Conservation (phyloP, 2,113 vertebrate genomes). For the Machaerirhynchus nigripectus region DNA sequence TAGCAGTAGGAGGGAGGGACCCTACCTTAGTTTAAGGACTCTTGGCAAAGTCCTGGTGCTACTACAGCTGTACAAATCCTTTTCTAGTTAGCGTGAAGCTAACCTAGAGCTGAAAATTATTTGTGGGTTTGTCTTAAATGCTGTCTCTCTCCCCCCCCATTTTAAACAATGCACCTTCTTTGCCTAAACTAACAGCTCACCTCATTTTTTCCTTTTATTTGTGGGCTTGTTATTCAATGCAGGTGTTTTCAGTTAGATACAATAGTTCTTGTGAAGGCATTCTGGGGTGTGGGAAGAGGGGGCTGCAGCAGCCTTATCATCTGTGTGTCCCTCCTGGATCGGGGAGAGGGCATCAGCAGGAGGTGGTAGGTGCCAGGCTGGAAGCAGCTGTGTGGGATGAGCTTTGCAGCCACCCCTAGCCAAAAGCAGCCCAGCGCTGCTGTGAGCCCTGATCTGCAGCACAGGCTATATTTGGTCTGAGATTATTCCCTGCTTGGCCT, state of each 20-base stretch:
- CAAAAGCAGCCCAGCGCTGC: background rate
- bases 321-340: accelerated
- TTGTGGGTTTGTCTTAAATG: background rate
- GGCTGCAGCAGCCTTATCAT: background rate
- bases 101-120: background rate
- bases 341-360: background rate
- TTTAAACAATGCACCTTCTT: background rate
- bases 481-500: constrained; percentile 27
- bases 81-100: background rate
- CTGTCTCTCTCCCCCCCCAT: accelerated
- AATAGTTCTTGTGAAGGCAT: background rate
- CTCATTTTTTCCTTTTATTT: background rate
- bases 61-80: background rate
- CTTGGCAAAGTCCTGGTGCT: background rate
- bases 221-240: background rate
- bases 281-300: background rate
- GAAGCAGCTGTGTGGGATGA: background rate
- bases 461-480: constrained; percentile 39
- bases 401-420: background rate
- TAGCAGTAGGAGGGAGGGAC: background rate
- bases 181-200: background rate
- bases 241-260: background rate
- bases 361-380: background rate
- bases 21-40: background rate
- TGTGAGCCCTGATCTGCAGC: background rate